Percentiles rank a stretch among this genome's conserved stretches.
Conservation (phyloP, 2,888 invertebrate genomes). For the Drosophila suboccidentalis region DNA sequence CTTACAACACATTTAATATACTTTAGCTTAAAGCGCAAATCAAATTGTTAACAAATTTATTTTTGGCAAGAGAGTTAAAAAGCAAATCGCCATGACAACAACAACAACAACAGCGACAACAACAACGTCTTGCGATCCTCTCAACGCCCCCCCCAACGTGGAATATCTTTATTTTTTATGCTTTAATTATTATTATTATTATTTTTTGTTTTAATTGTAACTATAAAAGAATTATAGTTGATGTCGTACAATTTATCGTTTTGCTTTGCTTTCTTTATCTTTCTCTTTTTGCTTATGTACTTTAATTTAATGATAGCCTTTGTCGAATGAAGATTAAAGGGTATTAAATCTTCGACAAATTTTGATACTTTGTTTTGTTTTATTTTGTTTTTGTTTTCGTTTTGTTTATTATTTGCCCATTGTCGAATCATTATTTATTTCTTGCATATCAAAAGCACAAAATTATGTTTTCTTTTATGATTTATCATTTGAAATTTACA, state of each 20-base stretch:
- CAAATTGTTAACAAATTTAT: neutral
- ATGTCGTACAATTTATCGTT: neutral
- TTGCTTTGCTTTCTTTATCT: neutral
- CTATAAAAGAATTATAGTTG: neutral
- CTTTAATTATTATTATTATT: conserved; percentile 3
- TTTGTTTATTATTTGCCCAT: neutral
- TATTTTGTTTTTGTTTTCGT: neutral
- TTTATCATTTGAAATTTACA: neutral
- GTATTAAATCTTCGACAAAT: neutral
- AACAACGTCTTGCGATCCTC: conserved; percentile 1
- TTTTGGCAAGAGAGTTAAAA: conserved; percentile 13
- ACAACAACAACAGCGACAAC: neutral
- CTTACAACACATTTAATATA: conserved; percentile 4
- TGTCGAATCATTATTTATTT: conserved; percentile 1
- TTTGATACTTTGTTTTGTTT: neutral
- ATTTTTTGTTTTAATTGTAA: conserved; percentile 5
- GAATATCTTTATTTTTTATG: neutral
- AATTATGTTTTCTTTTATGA: neutral
- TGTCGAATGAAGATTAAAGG: neutral
- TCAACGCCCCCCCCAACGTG: neutral
- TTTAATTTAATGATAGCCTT: neutral
- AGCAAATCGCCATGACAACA: conserved; percentile 18
- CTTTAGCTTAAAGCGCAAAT: conserved; percentile 13
- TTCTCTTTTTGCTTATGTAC: neutral
- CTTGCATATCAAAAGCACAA: neutral